Evolutionary conservation across 1,140 invertebrate genomes (phyloP).

Genomic region (Adelges cooleyi): DNA sequence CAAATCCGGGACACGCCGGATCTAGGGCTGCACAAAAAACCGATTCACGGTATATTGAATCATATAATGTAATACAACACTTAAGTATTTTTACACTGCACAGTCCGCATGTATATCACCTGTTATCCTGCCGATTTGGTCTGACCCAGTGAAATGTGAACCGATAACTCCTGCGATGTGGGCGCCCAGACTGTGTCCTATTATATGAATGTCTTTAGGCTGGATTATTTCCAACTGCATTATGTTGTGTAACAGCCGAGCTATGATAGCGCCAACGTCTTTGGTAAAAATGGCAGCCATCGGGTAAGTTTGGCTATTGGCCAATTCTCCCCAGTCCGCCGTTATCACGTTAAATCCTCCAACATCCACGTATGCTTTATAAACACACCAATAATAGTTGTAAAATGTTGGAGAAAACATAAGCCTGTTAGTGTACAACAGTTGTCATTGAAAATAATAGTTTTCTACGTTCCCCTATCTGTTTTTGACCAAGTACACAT

Average conservation of each 20-base stretch:
- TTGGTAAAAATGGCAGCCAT: constrained; percentile 28
- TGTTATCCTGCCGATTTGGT: constrained; percentile 48
- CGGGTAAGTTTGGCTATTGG: constrained; percentile 38
- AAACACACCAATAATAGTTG: neutral
- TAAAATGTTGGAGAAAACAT: neutral
- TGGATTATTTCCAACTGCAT: constrained; percentile 1
- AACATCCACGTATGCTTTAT: constrained; percentile 42
- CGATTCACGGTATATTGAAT: too few species aligned
- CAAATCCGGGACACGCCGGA: constrained; percentile 57
- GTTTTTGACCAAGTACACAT: neutral
- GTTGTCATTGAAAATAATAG: neutral
- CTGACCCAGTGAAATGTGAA: constrained; percentile 42
- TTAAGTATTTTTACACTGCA: too few species aligned
- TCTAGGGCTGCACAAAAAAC: constrained; percentile 45
- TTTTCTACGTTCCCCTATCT: neutral
- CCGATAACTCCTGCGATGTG: constrained; percentile 69
- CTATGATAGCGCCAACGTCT: constrained; percentile 37
- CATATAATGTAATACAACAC: too few species aligned
- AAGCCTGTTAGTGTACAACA: neutral
- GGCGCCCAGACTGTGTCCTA: constrained; percentile 70
- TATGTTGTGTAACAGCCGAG: constrained; percentile 30
- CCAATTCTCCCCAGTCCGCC: constrained; percentile 47
- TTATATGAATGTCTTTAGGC: constrained; percentile 21
- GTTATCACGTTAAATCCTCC: constrained; percentile 49
- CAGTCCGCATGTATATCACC: constrained; percentile 37